These are phyloP conservation scores for Chascanopsetta lugubris DNA, from an alignment of 2,113 vertebrate species.

Conservation along the genomic window DNA sequence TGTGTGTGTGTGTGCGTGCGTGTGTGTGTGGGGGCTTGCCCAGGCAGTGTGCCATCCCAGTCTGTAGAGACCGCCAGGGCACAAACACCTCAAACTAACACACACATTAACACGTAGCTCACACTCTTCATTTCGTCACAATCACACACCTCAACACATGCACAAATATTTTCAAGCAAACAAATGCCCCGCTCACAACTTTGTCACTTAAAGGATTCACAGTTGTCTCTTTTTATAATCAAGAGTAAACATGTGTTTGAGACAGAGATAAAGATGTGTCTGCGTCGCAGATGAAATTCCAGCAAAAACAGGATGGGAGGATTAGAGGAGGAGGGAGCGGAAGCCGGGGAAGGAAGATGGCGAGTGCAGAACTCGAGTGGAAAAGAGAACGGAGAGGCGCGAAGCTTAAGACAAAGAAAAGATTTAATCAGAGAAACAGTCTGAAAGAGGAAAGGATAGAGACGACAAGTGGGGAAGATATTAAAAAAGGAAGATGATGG, in stretches of 20 bases:
- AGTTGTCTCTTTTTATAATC: conserved; percentile 80
- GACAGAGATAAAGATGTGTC: conserved; percentile 79
- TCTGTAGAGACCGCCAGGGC: conserved; percentile 74
- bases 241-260: conserved; percentile 80
- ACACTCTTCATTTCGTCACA: conserved; percentile 63
- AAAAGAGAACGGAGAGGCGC: conserved; percentile 59
- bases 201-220: conserved; percentile 80
- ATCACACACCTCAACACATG: conserved; percentile 74
- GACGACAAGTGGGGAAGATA: conserved; percentile 68
- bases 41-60: conserved; percentile 77
- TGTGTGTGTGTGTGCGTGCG: conserved; percentile 61
- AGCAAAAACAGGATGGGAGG: conserved; percentile 76
- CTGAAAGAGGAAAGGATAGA: conserved; percentile 62
- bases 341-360: conserved; percentile 51
- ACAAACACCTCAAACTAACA: conserved; percentile 73
- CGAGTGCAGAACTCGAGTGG: conserved; percentile 47
- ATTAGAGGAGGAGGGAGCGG: conserved; percentile 62
- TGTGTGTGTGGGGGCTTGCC: conserved; percentile 83
- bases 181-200: conserved; percentile 78
- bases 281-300: conserved; percentile 74
- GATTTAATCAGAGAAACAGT: conserved; percentile 73
- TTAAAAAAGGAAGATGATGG: conserved; percentile 70
- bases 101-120: conserved; percentile 68
- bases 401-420: conserved; percentile 73
- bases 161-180: conserved; percentile 78